Base-by-base conservation (phyloP, 2,888 invertebrate genomes). In the Drosophila histrio region DNA sequence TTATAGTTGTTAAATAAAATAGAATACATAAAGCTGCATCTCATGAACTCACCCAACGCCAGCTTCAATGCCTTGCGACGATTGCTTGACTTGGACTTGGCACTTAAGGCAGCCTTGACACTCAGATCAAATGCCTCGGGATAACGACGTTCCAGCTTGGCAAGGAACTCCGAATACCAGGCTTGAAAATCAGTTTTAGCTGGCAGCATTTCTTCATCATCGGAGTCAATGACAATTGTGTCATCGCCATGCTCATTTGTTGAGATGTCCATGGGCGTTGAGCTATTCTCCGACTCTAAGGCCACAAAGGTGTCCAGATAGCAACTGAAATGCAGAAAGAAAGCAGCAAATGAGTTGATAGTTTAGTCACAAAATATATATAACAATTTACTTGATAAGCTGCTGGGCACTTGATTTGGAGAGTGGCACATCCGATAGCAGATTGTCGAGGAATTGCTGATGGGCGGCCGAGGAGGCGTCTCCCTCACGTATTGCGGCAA, bases 71-170 rank as follows among this genome's bases (percentile, higher is more conserved):
- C 91, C 49, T 90, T 85, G 38, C 89, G 89, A 39, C 92, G 87
- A 70, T 84, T 88, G 44, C 50, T 61, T 1, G 69, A 66, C 2
- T 54, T 70, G 9, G 57, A 30, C 15, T 66, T 92, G 91, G 90
- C 17, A 3, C 54, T 70, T 0, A 94, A 93, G 21, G 94, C 92
- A 13, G 92, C 92, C 78, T 95, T 94, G 0, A 96, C 92, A 39
- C 94, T 94, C 46, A 92, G 92, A 83, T 96, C 96, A 88, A 96
- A 96, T 9, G 93, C 93, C 0, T 92, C 92, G 0, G 97, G 95
- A 89, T 96, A 96, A 75, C 94, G 94, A 3, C 91, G 92, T 90
- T 97, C 96, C 1, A 96, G 89, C 21, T 92, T 93, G 64, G 93
- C 93, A 0, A 96, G 81, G 26, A 94, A 92, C 15, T 91, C 77